phyloP scores from a whole-genome alignment of 2,888 invertebrate species.

The Papilio demoleus region DNA sequence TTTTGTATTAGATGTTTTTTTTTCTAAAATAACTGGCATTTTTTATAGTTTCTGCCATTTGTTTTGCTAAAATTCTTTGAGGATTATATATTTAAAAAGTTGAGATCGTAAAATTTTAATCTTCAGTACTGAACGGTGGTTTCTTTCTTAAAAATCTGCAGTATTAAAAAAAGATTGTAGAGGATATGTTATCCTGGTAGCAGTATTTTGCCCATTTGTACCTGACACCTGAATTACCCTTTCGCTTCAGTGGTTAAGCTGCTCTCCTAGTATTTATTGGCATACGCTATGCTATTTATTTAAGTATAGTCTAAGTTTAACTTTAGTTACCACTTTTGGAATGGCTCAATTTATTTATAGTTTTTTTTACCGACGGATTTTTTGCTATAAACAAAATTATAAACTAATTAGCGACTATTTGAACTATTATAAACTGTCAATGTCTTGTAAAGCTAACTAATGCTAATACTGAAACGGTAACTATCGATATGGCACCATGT shows the following conservation, averaged over 20 bases:
- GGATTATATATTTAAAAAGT: neutral
- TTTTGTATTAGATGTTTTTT: conserved; percentile 12
- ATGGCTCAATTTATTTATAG: neutral
- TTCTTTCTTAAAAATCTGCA: too few relatives aligned
- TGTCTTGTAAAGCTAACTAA: too few relatives aligned
- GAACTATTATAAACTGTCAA: too few relatives aligned
- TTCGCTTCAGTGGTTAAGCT: conserved; percentile 15
- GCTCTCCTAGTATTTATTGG: conserved; percentile 5
- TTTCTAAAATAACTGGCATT: neutral
- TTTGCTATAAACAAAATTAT: too few relatives aligned
- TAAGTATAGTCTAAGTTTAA: neutral
- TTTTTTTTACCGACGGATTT: too few relatives aligned
- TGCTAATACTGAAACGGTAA: too few relatives aligned
- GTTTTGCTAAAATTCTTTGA: conserved; percentile 3
- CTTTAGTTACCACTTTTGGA: neutral
- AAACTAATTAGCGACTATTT: too few relatives aligned
- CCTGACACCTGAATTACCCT: conserved; percentile 17
- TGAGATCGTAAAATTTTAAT: neutral
- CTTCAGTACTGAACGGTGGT: too few relatives aligned
- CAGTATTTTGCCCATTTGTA: neutral
- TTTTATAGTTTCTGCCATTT: neutral
- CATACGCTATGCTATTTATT: conserved; percentile 6
- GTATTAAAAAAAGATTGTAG: too few relatives aligned
- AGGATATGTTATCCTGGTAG: conserved; percentile 5
- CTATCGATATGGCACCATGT: too few relatives aligned